Base-by-base conservation (phyloP, 2,113 vertebrate genomes). In the Opisthocomus hoazin region DNA sequence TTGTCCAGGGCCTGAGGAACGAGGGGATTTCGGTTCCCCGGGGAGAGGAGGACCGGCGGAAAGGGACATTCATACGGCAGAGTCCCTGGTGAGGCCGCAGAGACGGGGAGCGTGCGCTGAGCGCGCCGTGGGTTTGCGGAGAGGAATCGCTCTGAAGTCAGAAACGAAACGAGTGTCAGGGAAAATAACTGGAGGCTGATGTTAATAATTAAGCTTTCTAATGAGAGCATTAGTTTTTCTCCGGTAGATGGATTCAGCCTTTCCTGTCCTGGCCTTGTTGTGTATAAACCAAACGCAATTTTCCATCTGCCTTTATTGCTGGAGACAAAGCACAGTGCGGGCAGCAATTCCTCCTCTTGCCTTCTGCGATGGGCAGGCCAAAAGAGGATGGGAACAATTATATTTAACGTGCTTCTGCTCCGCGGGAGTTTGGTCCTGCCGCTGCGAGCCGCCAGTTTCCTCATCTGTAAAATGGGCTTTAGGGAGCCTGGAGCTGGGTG, bases 181-280 rank as follows among this genome's bases (percentile, higher is more conserved):
- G 90, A 93, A 96, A 97, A 96, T 88, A 97, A 97, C 93, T 88
- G 87, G 93, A 97, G 93, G 97, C 96, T 92, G 97, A 96, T 97
- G 97, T 97, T 96, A 97, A 97, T 97, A 97, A 98, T 98, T 97
- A 98, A 98, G 91, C 57, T 95, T 96, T 94, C 96, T 98, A 97
- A 97, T 97, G 97, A 98, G 95, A 93, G 50, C 96, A 97, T 98
- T 97, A 80, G 87, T 98, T 97, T 97, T 96, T 92, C 93, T 88
- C 48, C 53, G 27, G 90, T 88, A 95, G 96, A 97, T 94, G 97
- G 94, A 98, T 98, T 95, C 90, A 70, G 84, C 86, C 32, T 89
- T 97, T 96, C 84, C 83, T 82, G 43, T 75, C 48, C 70, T 73
- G 84, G 48, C 20, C 51, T 2, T 86, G 76, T 87, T 94, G 85